A percentile compares a stretch with the other conserved stretches of the same genome.
These are phyloP conservation scores for Andrena bicolor DNA, from an alignment of 2,888 invertebrate species.

Conservation along the genomic window DNA sequence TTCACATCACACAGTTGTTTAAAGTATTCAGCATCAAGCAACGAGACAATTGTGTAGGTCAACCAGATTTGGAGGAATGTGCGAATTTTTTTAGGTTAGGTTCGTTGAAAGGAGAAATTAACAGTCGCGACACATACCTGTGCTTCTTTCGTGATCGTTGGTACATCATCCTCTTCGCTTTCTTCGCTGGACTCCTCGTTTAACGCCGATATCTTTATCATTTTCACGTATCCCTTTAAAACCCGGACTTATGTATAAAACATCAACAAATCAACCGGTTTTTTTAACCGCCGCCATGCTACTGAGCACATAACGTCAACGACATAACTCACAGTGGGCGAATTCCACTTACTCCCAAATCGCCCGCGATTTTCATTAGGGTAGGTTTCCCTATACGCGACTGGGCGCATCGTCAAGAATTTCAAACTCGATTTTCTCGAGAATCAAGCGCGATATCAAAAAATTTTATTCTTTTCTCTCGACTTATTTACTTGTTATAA, in stretches of 20 bases:
- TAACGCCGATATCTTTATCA: constrained; percentile 89
- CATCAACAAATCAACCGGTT: constrained; percentile 71
- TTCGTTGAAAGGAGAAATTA: constrained; percentile 20
- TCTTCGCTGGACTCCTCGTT: constrained; percentile 89
- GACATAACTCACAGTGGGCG: too few species aligned
- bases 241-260: constrained; percentile 43
- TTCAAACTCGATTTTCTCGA: too few species aligned
- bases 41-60: not conserved
- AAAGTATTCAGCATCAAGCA: not conserved
- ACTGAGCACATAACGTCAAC: constrained; percentile 18
- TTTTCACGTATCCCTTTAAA: constrained; percentile 70
- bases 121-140: constrained; percentile 83
- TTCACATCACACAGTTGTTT: not conserved
- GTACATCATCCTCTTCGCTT: constrained; percentile 87
- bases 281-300: constrained; percentile 58
- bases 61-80: not conserved
- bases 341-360: too few species aligned
- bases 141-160: constrained; percentile 87
- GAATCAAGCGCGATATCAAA: too few species aligned
- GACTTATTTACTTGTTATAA: too few species aligned
- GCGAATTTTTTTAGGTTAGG: constrained; percentile 62
- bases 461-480: too few species aligned
- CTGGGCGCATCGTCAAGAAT: too few species aligned
- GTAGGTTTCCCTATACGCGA: too few species aligned
- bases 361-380: too few species aligned